Evolutionary conservation across 2,797 vertebrate species (phyloP), one percentile per base, ranked within the genome.

Genomic region (Vultur gryphus): DNA sequence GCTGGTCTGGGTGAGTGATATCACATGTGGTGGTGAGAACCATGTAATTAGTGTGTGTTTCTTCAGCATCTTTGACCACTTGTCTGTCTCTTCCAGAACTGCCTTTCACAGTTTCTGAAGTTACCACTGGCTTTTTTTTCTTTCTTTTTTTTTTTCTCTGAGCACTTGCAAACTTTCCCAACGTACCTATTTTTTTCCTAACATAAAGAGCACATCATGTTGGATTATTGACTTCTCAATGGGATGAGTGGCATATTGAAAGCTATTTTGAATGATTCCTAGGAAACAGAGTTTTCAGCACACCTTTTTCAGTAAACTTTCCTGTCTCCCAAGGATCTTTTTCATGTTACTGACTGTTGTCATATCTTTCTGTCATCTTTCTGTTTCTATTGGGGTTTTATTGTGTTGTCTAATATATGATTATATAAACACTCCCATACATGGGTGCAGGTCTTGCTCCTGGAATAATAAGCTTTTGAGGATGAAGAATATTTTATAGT

Each of bases 11-110:
- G 25, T 96, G 94, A 97, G 71, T 78, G 90, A 85, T 89, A 81
- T 91, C 91, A 83, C 52, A 89, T 92, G 61, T 89, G 86, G 82
- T 84, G 77, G 57, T 95, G 94, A 97, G 90, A 90, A 52, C 86
- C 90, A 83, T 78, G 84, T 89, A 93, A 95, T 95, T 83, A 90
- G 49, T 8, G 8, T 77, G 58, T 67, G 49, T 87, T 92, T 92
- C 49, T 75, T 87, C 72, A 85, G 41, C 55, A 61, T 85, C 78
- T 90, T 87, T 87, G 84, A 75, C 71, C 23, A 41, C 26, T 90
- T 57, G 58, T 92, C 44, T 89, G 41, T 89, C 81, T 89, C 59
- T 87, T 93, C 41, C 67, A 92, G 23, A 82, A 37, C 13, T 35
- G 44, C 41, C 67, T 93, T 91, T 82, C 85, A 91, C 37, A 49